phyloP scores from a whole-genome alignment of 1,140 invertebrate species.

The Drosophila suzukii region DNA sequence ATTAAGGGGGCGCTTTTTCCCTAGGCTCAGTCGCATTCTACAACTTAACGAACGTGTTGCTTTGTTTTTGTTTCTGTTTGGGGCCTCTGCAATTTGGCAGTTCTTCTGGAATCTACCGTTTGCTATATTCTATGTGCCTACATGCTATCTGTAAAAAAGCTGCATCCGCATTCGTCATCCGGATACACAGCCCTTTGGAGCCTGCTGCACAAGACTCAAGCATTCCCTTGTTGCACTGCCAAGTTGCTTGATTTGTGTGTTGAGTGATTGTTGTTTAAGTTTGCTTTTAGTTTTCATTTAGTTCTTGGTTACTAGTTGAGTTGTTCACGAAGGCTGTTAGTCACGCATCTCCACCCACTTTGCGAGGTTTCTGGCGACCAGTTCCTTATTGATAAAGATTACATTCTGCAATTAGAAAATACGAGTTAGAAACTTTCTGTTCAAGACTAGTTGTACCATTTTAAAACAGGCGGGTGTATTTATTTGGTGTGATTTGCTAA shows the following conservation, averaged over 20 bases:
- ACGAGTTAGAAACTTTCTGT: constrained; percentile 19
- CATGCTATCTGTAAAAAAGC: constrained; percentile 5
- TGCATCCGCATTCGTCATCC: not conserved
- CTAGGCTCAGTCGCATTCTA: constrained; percentile 71
- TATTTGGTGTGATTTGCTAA: not conserved
- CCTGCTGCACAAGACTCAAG: constrained; percentile 21
- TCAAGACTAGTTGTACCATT: constrained; percentile 16
- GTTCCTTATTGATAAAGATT: constrained; percentile 88
- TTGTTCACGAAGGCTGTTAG: constrained; percentile 72
- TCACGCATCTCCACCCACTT: constrained; percentile 86
- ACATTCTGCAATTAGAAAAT: constrained; percentile 86
- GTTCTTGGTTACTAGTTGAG: constrained; percentile 42
- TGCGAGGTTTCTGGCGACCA: constrained; percentile 88
- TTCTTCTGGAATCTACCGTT: constrained; percentile 18
- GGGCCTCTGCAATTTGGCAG: constrained; percentile 12
- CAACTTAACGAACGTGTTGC: constrained; percentile 47
- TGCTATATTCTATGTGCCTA: constrained; percentile 5
- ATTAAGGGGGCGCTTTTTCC: constrained; percentile 48
- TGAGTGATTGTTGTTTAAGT: constrained; percentile 30
- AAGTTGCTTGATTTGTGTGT: constrained; percentile 17
- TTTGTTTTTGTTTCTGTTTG: constrained; percentile 16
- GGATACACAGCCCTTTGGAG: not conserved
- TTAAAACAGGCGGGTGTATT: not conserved
- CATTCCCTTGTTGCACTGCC: constrained; percentile 17
- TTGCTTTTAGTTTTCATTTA: constrained; percentile 27